Percentiles rank a stretch among this genome's conserved stretches.
Evolutionary conservation across 1,140 invertebrate species (phyloP).

Genomic region (Trigoniulus corallinus): DNA sequence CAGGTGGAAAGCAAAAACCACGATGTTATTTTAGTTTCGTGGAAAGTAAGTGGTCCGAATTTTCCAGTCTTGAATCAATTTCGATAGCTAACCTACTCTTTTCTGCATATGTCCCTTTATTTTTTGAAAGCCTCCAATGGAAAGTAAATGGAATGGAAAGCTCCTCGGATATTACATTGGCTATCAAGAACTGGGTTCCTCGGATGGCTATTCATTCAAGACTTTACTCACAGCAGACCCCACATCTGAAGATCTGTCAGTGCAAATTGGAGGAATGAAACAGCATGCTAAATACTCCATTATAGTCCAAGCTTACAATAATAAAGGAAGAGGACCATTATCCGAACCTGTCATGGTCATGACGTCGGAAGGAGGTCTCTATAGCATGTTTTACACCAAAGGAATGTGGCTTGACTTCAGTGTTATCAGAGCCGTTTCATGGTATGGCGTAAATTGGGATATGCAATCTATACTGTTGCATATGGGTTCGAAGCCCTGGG

Average conservation of each 20-base stretch:
- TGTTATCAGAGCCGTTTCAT: no score
- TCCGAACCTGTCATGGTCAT: constrained; percentile 52
- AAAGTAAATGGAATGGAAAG: constrained; percentile 83
- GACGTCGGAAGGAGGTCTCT: constrained; percentile 56
- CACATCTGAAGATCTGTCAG: neutral
- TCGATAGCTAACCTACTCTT: neutral
- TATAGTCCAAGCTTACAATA: constrained; percentile 27
- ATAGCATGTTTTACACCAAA: neutral
- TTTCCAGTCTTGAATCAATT: neutral
- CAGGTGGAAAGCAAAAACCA: neutral
- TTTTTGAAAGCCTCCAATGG: constrained; percentile 43
- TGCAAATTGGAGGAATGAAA: constrained; percentile 10
- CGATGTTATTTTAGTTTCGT: neutral
- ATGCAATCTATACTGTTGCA: no score
- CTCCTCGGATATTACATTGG: constrained; percentile 80
- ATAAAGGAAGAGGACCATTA: constrained; percentile 43
- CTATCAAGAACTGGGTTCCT: constrained; percentile 66
- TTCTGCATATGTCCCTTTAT: no score
- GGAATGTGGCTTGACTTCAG: neutral
- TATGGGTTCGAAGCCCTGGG: no score
- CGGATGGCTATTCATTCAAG: constrained; percentile 80
- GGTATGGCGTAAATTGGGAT: no score
- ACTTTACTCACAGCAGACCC: constrained; percentile 45
- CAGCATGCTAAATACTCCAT: constrained; percentile 23
- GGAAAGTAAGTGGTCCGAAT: neutral